phyloP scores from a whole-genome alignment of 1,140 invertebrate genomes.

The Zaprionus camerounensis region DNA sequence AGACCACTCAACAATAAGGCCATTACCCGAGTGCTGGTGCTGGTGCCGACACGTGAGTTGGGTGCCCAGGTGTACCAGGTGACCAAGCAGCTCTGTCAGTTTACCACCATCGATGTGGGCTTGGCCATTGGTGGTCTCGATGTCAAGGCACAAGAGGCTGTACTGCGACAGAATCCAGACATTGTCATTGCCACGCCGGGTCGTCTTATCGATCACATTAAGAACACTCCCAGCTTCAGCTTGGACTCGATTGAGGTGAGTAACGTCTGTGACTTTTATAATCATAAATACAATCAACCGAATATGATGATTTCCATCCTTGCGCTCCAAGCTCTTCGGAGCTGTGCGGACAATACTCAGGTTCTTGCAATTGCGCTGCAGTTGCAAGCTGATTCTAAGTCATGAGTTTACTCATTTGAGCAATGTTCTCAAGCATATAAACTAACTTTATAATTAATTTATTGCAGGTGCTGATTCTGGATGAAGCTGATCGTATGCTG shows the following conservation, averaged over 20 bases:
- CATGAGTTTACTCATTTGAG: background rate
- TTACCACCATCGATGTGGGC: conserved; percentile 92
- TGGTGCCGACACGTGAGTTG: conserved; percentile 98
- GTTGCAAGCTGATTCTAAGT: conserved; percentile 58
- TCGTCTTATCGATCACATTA: conserved; percentile 93
- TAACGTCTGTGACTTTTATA: background rate
- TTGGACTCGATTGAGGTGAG: conserved; percentile 95
- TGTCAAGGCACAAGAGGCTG: conserved; percentile 95
- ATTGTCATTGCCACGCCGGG: conserved; percentile 99
- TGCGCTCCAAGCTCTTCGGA: conserved; percentile 76
- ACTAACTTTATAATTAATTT: background rate
- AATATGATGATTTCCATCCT: conserved; percentile 78
- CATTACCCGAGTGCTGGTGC: conserved; percentile 94
- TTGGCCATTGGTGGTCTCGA: conserved; percentile 97
- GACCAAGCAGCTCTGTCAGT: conserved; percentile 95
- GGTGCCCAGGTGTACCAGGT: conserved; percentile 97
- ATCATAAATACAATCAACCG: background rate
- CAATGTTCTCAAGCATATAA: background rate
- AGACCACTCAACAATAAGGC: conserved; percentile 87
- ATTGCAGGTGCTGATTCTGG: conserved; percentile 77
- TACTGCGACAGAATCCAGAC: conserved; percentile 95
- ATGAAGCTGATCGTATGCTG: conserved; percentile 90
- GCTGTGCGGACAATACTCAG: conserved; percentile 53
- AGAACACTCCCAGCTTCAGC: conserved; percentile 93
- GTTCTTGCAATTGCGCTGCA: conserved; percentile 60